phyloP scores from a whole-genome alignment of 2,888 invertebrate genomes.

The Eudasyphora cyanicolor region DNA sequence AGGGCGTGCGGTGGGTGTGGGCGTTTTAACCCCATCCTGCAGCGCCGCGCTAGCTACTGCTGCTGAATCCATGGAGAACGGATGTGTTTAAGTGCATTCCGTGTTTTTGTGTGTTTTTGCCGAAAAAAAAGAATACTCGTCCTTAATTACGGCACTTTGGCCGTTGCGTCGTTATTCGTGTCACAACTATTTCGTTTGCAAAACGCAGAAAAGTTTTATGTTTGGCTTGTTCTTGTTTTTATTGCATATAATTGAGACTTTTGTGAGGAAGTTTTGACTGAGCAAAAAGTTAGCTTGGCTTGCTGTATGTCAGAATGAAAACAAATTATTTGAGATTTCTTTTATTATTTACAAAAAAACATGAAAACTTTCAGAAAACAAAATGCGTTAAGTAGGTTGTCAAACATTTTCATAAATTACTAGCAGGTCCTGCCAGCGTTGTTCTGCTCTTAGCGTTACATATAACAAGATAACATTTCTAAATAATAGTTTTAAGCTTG shows the following conservation, averaged over 20 bases:
- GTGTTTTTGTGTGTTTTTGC: not conserved
- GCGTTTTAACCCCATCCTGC: not conserved
- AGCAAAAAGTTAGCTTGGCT: too few species aligned
- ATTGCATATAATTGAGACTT: not conserved
- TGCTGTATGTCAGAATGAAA: too few species aligned
- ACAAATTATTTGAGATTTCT: too few species aligned
- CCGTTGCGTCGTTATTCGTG: not conserved
- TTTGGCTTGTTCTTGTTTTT: not conserved
- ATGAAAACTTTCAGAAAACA: too few species aligned
- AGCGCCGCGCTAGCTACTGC: not conserved
- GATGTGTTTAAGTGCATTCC: slow-evolving; percentile 1
- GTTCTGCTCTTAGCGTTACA: too few species aligned
- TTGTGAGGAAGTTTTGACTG: not conserved
- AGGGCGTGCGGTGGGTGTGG: not conserved
- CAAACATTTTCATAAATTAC: too few species aligned
- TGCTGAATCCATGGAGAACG: not conserved
- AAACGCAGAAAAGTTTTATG: not conserved
- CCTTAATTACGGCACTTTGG: slow-evolving; percentile 7
- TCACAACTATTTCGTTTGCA: not conserved
- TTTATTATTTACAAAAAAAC: too few species aligned
- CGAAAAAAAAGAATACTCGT: not conserved
- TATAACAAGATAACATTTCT: too few species aligned
- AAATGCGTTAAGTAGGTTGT: too few species aligned
- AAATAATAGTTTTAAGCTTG: too few species aligned
- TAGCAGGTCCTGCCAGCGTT: too few species aligned